phyloP scores from a whole-genome alignment of 2,888 invertebrate species.

The Plebejus melissa region DNA sequence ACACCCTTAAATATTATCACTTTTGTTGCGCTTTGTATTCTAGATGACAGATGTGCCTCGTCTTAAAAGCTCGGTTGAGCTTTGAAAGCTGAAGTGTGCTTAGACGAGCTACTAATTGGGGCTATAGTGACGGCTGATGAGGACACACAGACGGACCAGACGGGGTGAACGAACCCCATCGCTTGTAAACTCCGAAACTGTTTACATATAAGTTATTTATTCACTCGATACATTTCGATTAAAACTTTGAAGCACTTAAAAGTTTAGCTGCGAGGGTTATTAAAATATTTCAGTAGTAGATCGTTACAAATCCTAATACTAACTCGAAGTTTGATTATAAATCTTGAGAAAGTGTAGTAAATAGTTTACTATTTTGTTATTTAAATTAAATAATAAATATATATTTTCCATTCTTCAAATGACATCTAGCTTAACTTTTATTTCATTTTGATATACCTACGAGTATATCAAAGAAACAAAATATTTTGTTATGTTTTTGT shows the following conservation, averaged over 20 bases:
- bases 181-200: not conserved
- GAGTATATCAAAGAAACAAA: too few species aligned
- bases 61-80: not conserved
- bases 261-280: not conserved
- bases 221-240: constrained; percentile 1
- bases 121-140: constrained; percentile 2
- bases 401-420: too few species aligned
- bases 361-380: not conserved
- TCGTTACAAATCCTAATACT: not conserved
- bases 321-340: not conserved
- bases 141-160: not conserved
- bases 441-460: too few species aligned
- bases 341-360: not conserved
- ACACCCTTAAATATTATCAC: too few species aligned
- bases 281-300: not conserved
- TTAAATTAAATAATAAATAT: too few species aligned
- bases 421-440: too few species aligned
- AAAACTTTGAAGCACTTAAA: constrained; percentile 5
- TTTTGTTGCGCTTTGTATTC: not conserved
- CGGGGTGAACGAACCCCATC: constrained; percentile 11
- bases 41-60: not conserved
- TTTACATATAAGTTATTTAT: constrained; percentile 8
- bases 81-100: not conserved
- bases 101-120: constrained; percentile 17
- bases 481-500: too few species aligned